phyloP scores from a whole-genome alignment of 2,113 vertebrate species.

The Bubo scandiacus region DNA sequence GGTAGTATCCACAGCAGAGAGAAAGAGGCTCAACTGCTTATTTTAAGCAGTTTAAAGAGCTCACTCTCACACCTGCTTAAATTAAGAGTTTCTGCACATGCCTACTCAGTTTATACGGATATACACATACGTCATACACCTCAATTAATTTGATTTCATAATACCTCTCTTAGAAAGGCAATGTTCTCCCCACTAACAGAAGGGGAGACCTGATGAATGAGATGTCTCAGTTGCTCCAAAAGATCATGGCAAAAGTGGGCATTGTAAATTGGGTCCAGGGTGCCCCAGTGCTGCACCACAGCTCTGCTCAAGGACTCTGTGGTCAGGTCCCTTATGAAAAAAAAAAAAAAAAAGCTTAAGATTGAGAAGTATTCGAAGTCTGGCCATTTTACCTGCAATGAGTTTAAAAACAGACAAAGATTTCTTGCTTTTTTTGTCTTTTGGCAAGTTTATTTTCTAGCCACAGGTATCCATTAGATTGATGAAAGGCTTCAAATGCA shows the following conservation, averaged over 20 bases:
- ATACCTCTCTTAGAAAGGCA: background rate
- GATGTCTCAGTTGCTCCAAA: background rate
- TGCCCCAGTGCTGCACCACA: accelerated
- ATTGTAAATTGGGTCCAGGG: background rate
- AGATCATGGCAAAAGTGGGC: background rate
- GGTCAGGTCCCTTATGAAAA: accelerated
- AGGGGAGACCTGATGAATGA: background rate
- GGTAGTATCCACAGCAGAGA: background rate
- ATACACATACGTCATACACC: background rate
- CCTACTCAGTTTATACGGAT: background rate
- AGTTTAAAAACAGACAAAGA: background rate
- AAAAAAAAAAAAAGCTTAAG: background rate
- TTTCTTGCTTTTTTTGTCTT: background rate
- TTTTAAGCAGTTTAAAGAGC: background rate
- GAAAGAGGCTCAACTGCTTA: background rate
- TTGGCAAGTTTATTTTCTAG: background rate
- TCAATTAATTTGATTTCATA: background rate
- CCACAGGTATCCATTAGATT: background rate
- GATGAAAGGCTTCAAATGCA: background rate
- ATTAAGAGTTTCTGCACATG: background rate
- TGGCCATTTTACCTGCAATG: background rate
- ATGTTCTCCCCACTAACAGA: background rate
- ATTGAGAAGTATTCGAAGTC: background rate
- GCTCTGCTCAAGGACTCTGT: background rate
- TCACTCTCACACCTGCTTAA: background rate